Base-by-base conservation (phyloP, 2,113 vertebrate species). In the Dinomys branickii region DNA sequence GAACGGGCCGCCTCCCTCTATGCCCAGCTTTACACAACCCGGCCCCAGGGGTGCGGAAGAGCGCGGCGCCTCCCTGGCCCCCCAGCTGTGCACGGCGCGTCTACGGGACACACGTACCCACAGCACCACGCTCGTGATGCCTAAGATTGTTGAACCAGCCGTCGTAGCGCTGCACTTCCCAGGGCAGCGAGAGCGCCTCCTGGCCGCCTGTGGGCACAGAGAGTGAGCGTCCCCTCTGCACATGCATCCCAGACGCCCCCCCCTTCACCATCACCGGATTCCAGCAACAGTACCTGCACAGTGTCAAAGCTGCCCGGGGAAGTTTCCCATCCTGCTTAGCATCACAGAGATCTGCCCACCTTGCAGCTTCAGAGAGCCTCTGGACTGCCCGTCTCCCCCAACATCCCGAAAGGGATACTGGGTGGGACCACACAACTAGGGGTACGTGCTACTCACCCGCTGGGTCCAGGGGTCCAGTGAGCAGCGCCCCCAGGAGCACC, bases 81-180 rank as follows among this genome's bases (percentile, higher is more conserved):
- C 10, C 54, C 0, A 10, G 11, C 14, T 20, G 16, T 58, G 41
- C 3, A 10, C 10, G 10, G 56, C 1, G 0, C 35, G 17, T 26
- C 28, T 44, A 16, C 33, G 17, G 73, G 61, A 98, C 81, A 96
- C 26, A 47, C 73, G 41, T 97, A 99, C 99, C 99, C 3, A 98
- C 99, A 0, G 99, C 97, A 22, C 99, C 99, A 0, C 97, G 98
- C 41, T 96, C 96, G 67, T 99, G 99, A 94, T 98, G 91, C 61
- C 99, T 98, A 91, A 99, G 97, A 96, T 99, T 99, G 99, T 99
- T 99, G 98, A 99, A 99, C 99, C 99, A 99, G 38, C 99, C 99
- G 0, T 99, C 99, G 0, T 99, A 99, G 77, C 99, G 99, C 96
- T 99, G 99, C 0, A 99, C 98, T 98, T 99, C 99, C 99, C 99